Conservation (phyloP, 1,140 invertebrate species). For the Rhyzopertha dominica region DNA sequence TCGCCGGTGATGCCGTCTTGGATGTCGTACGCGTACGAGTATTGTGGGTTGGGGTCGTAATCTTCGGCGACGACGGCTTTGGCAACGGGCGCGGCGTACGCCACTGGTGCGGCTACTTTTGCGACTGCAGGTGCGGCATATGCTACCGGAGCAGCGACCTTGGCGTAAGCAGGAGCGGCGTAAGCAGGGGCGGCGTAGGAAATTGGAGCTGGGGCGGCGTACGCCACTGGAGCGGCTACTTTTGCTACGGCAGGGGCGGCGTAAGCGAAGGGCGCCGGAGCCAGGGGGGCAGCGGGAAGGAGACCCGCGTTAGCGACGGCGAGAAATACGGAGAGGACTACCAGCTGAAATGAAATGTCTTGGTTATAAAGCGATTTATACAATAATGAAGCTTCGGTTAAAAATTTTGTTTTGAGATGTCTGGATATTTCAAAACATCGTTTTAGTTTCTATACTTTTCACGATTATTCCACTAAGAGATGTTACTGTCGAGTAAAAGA, state of each 20-base stretch:
- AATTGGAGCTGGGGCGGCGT: slow-evolving; percentile 18
- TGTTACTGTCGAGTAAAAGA: too few species aligned
- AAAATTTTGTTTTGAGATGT: too few species aligned
- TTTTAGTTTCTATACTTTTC: too few species aligned
- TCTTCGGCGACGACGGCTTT: slow-evolving; percentile 33
- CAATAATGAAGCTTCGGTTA: too few species aligned
- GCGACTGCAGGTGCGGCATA: slow-evolving; percentile 34
- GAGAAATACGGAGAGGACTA: slow-evolving; percentile 45
- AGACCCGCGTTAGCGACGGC: slow-evolving; percentile 47
- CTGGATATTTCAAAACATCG: too few species aligned
- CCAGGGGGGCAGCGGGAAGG: slow-evolving; percentile 28
- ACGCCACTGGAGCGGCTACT: slow-evolving; percentile 29
- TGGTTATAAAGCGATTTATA: background rate
- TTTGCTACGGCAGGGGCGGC: slow-evolving; percentile 31
- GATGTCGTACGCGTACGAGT: slow-evolving; percentile 56
- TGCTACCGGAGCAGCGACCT: slow-evolving; percentile 30
- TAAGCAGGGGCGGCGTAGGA: slow-evolving; percentile 27
- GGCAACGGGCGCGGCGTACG: slow-evolving; percentile 20
- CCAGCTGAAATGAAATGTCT: slow-evolving; percentile 41
- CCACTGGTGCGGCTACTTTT: slow-evolving; percentile 10
- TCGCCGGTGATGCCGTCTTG: slow-evolving; percentile 57
- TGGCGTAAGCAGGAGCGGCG: slow-evolving; percentile 26
- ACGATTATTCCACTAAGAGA: too few species aligned
- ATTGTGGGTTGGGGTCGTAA: slow-evolving; percentile 55
- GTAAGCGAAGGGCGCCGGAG: slow-evolving; percentile 25